Base-by-base conservation (phyloP, 2,888 invertebrate species). In the Caradrina kadenii region DNA sequence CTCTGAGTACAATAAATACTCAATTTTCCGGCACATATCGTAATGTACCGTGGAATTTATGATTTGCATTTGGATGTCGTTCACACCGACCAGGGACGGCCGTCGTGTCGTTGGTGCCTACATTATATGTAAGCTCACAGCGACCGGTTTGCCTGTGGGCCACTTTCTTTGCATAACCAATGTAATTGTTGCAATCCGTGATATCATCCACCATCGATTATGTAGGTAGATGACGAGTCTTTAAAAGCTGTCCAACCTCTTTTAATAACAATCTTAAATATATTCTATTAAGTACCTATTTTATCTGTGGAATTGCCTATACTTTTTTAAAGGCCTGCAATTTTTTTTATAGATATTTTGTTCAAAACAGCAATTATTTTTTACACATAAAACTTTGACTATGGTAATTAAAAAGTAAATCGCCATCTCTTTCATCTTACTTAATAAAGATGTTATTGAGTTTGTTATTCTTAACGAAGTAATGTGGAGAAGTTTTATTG, bases 121-220 rank as follows among this genome's bases (percentile, higher is more conserved):
- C 73, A 71, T 78, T 81, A 74, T 80, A 82, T 80, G 84, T 79
- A 60, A 79, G 69, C 75, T 62, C 69, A 39, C 48, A 54, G 54
- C 66, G 73, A 88, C 87, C 88, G 88, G 89, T 89, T 86, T 76
- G 64, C 35, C 26, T 66, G 76, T 73, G 64, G 69, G 73, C 78
- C 73, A 76, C 78, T 78, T 84, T 81, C 71, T 79, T 88, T 89
- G 88, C 87, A 79, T 88, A 88, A 89, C 68, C 65, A 75, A 65
- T 76, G 84, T 88, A 87, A 88, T 87, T 86, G 83, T 83, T 67
- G 78, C 78, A 69, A 73, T 69, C 69, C 53, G 70, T 71, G 75
- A 79, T 86, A 80, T 80, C 73, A 75, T 71, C 78, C 72, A 31
- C 56, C 61, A 76, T 74, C 52, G 65, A 75, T 76, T 79, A 79